Conservation (phyloP, 2,113 vertebrate genomes). For the Lipophrys pholis region DNA sequence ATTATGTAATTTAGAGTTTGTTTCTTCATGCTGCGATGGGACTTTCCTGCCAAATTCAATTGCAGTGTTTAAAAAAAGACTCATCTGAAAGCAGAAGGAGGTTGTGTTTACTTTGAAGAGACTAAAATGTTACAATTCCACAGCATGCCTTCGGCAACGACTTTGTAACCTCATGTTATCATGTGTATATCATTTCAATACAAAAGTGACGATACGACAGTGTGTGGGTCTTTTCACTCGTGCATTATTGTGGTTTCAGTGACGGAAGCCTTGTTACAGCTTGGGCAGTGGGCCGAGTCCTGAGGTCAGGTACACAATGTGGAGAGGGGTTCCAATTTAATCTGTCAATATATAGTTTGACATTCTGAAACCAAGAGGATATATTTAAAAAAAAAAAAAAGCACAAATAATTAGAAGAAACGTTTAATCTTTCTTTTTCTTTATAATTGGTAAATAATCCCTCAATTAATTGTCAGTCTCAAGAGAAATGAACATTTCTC, state of each 20-base stretch:
- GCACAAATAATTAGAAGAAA: no score
- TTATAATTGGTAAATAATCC: no score
- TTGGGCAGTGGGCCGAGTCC: no score
- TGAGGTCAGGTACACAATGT: no score
- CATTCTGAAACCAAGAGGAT: no score
- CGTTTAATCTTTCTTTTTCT: no score
- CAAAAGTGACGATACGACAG: conserved; percentile 10
- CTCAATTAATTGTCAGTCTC: no score
- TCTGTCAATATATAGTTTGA: no score
- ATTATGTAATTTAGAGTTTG: conserved; percentile 4
- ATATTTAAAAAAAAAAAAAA: no score
- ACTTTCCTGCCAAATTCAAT: conserved; percentile 11
- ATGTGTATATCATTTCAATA: conserved; percentile 32
- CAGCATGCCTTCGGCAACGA: conserved; percentile 1
- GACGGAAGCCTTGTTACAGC: neutral
- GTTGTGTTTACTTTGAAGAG: conserved; percentile 14
- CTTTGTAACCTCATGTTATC: conserved; percentile 28
- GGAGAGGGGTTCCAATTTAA: no score
- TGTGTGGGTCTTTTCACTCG: conserved; percentile 8
- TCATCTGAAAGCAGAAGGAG: neutral
- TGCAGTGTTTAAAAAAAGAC: conserved; percentile 1
- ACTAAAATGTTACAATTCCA: conserved; percentile 8
- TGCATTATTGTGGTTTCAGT: neutral
- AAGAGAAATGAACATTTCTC: no score
- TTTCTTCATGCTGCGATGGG: conserved; percentile 18